Conservation (phyloP, 2,888 invertebrate genomes). For the Tenthredo distinguenda region DNA sequence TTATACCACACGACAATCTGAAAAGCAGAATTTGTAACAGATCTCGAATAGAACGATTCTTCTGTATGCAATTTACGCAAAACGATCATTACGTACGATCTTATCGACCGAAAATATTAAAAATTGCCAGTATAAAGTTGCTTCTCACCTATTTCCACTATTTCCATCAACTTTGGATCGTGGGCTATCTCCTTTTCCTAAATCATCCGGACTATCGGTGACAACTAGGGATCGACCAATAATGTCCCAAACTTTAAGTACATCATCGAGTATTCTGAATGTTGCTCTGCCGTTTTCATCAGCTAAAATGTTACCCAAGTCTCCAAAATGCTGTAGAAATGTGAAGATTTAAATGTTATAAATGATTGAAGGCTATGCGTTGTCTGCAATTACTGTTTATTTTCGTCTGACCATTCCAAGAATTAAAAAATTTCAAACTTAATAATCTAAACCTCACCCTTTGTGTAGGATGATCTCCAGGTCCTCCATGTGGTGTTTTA, state of each 20-base stretch:
- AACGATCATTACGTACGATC: background rate
- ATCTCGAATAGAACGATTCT: background rate
- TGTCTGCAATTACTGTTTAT: background rate
- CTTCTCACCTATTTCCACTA: constrained; percentile 81
- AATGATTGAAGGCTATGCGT: background rate
- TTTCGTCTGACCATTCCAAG: background rate
- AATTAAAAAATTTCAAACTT: constrained; percentile 13
- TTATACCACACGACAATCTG: constrained; percentile 91
- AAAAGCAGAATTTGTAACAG: constrained; percentile 49
- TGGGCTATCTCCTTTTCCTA: constrained; percentile 80
- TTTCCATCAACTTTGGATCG: constrained; percentile 83
- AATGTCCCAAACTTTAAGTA: constrained; percentile 85
- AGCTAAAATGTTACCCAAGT: constrained; percentile 84
- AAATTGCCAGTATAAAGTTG: constrained; percentile 11
- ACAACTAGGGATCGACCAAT: constrained; percentile 90
- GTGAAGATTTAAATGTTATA: constrained; percentile 43
- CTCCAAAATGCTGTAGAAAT: constrained; percentile 80
- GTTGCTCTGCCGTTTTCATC: constrained; percentile 83
- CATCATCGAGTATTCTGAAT: constrained; percentile 83
- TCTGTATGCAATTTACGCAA: background rate
- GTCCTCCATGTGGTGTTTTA: constrained; percentile 79
- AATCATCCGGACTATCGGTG: constrained; percentile 82
- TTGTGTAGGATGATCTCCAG: constrained; percentile 74
- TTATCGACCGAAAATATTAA: background rate
- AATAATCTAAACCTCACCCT: constrained; percentile 72